phyloP scores from a whole-genome alignment of 2,797 vertebrate genomes.

The Ciconia nigra region DNA sequence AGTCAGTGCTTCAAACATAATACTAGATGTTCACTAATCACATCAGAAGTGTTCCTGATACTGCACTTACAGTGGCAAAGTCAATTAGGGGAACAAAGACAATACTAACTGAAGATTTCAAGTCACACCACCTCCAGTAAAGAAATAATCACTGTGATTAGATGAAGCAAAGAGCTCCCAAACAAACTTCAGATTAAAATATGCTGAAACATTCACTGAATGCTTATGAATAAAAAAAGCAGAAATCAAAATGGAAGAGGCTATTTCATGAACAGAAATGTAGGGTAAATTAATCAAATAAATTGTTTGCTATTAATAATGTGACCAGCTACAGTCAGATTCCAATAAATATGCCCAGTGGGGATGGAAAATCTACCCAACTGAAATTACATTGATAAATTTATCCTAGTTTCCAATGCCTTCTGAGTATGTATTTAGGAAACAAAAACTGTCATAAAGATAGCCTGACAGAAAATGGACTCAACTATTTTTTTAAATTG shows the following conservation, averaged over 20 bases:
- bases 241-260: background rate
- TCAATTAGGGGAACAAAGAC: background rate
- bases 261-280: background rate
- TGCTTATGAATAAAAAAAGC: background rate
- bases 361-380: slow-evolving; percentile 8
- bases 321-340: background rate
- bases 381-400: slow-evolving; percentile 35
- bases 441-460: background rate
- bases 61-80: background rate
- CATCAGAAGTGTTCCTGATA: background rate
- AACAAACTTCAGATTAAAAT: background rate
- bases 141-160: background rate
- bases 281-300: slow-evolving; percentile 27
- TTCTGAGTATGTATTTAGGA: background rate
- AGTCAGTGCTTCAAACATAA: background rate
- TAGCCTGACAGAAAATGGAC: background rate
- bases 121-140: background rate
- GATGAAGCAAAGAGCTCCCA: background rate
- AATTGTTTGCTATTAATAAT: slow-evolving; percentile 44
- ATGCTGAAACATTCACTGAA: background rate
- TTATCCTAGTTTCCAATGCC: background rate
- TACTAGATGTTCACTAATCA: background rate
- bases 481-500: background rate
- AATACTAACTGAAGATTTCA: background rate
- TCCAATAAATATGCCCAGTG: slow-evolving; percentile 16